phyloP scores from a whole-genome alignment of 2,797 vertebrate species.

The Pelodytes ibericus region DNA sequence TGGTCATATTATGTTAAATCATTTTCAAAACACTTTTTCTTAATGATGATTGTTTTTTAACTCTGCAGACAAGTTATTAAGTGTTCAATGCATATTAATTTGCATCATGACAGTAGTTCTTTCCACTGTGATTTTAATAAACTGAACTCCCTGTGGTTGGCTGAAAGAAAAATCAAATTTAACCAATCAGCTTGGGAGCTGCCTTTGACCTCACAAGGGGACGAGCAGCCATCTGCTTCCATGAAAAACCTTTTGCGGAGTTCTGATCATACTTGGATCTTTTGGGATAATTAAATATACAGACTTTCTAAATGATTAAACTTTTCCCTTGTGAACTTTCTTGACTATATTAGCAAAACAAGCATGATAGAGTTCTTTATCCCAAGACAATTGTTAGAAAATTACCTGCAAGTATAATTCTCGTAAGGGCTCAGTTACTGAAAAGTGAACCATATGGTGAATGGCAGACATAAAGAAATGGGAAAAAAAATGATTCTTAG shows the following conservation, averaged over 20 bases:
- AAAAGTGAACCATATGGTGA: constrained; percentile 77
- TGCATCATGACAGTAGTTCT: constrained; percentile 61
- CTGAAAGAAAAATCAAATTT: constrained; percentile 74
- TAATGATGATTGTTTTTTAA: too few relatives aligned
- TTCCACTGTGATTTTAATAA: constrained; percentile 73
- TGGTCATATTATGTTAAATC: too few relatives aligned
- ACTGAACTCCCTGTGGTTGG: constrained; percentile 76
- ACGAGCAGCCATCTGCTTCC: constrained; percentile 72
- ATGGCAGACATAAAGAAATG: constrained; percentile 61
- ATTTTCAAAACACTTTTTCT: too few relatives aligned
- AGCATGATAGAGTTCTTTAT: constrained; percentile 83
- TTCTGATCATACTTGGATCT: constrained; percentile 72
- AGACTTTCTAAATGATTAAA: constrained; percentile 83
- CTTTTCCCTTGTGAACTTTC: constrained; percentile 79
- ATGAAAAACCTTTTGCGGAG: constrained; percentile 74
- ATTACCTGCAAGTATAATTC: constrained; percentile 83
- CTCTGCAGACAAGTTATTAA: too few relatives aligned
- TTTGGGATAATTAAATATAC: constrained; percentile 75
- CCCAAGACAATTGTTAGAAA: constrained; percentile 84
- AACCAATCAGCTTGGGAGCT: constrained; percentile 80
- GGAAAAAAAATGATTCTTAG: constrained; percentile 65
- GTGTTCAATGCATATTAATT: neutral
- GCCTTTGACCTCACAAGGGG: constrained; percentile 76
- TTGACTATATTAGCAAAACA: constrained; percentile 82
- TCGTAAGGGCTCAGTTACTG: constrained; percentile 71